Base-by-base conservation (phyloP, 2,113 vertebrate species). In the Hiodon alosoides region DNA sequence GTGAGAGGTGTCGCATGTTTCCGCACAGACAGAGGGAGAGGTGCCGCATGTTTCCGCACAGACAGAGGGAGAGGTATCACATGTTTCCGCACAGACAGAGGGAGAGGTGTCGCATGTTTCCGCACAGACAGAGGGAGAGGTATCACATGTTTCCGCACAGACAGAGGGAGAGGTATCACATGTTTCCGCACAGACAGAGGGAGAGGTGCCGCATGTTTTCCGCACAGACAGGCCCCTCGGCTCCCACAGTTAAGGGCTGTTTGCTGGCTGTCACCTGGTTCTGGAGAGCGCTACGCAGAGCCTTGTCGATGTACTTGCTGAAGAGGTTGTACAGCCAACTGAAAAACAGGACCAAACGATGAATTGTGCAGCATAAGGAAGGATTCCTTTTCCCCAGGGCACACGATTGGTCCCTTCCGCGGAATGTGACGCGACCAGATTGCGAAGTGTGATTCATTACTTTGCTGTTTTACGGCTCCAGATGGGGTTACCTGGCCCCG, bases 311-410 rank as follows among this genome's bases (percentile, higher is more conserved):
- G 73, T 73, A 87, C 0, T 2, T 51, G 9, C 7, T 79, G 69
- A 92, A 90, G 62, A 90, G 89, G 80, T 90, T 91, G 84, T 90
- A 91, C 62, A 92, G 76, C 91, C 91, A 91, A 73, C 91, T 92
- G 81, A 57, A 80, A 87, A 7, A 79, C 8, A 71, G n/a, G 78
- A 61, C 75, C 55, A 72, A 46, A 75, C 9, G 0, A 31, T 6
- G 57, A n/a, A n/a, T 47, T 55, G n/a, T 17, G 52, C 14, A 51
- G 11, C 31, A 47, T 17, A n/a, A 65, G 61, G 10, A 57, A 47
- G 52, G 9, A 73, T n/a, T 48, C 10, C 52, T 66, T 66, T 9
- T 11, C 7, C 3, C 48, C 55, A 10, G 16, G n/a, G 8, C 51
- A 69, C 16, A 16, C 53, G 58, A 14, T 59, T 59, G 3, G 58